Base-by-base conservation (phyloP, 2,888 invertebrate genomes). In the Automeris io region DNA sequence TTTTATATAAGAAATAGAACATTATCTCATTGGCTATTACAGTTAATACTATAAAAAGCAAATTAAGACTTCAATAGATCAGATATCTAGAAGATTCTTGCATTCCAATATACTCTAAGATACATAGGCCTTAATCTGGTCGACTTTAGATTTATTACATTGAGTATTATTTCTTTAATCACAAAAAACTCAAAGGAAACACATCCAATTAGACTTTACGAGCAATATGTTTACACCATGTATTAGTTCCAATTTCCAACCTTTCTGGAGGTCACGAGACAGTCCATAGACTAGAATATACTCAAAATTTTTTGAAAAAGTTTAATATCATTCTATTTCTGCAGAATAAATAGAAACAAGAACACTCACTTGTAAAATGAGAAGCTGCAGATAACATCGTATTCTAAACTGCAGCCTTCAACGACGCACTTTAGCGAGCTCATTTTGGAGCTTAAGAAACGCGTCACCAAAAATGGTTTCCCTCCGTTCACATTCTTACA, bases 381-480 rank as follows among this genome's bases (percentile, higher is more conserved):
- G 58, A 86, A 86, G 76, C 85, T 86, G 79, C 86, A 86, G 57
- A 83, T 66, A 45, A 85, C 85, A 77, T 86, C 86, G 51, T 86
- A 85, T 68, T 85, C 85, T 60, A 83, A 70, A 63, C 77, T 64
- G 65, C 86, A 86, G 64, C 86, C 86, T 66, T 86, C 86, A 7
- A 86, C 86, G 46, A 86, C 86, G 67, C 86, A 86, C 73, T 85
- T 83, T 49, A 67, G 74, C 47, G 72, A 74, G 54, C 68, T 77
- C 85, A 85, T 86, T 42, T 52, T 80, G 78, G 61, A 46, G 45
- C 45, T 26, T 6, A 29, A 16, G 26, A 40, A 49, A 49, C 52
- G 66, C 59, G 65, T 63, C 56, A 74, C 76, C 73, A 65, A 77
- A 70, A 69, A 73, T 66, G 74, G 72, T 64, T 62, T 61, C 69